Conservation (phyloP, 2,113 vertebrate species). For the Hassar affinis region DNA sequence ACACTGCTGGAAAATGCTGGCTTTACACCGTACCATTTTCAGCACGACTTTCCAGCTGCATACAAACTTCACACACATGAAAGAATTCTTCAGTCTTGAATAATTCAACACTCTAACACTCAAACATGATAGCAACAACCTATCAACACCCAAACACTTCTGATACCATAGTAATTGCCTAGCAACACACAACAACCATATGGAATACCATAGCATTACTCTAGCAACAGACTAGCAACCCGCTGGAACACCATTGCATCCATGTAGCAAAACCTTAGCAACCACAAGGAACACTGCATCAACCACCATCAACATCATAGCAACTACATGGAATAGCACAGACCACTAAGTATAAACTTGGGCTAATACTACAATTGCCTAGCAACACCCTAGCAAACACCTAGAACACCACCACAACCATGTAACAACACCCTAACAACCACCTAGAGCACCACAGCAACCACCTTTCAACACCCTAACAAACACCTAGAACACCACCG, state of each 20-base stretch:
- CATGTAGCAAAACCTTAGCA: not conserved
- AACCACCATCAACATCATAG: not conserved
- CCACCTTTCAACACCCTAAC: not conserved
- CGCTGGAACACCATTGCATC: not conserved
- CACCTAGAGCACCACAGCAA: no score
- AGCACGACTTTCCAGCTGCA: no score
- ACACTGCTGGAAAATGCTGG: not conserved
- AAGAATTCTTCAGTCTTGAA: not conserved
- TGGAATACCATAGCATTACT: not conserved
- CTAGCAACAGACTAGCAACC: not conserved
- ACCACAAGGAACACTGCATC: not conserved
- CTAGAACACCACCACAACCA: not conserved
- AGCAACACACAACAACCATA: not conserved
- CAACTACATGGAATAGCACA: not conserved
- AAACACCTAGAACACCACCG: not conserved
- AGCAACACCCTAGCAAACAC: not conserved
- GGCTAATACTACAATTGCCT: not conserved
- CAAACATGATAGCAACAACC: no score
- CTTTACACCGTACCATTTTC: not conserved
- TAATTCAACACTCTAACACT: no score
- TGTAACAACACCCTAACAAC: no score
- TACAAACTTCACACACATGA: no score
- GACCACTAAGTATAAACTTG: not conserved
- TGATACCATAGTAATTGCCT: no score
- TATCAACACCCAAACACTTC: no score